Percentiles rank a stretch among this genome's conserved stretches.
These are phyloP conservation scores for Eleginops maclovinus DNA, from an alignment of 2,113 vertebrate genomes.

Conservation along the genomic window DNA sequence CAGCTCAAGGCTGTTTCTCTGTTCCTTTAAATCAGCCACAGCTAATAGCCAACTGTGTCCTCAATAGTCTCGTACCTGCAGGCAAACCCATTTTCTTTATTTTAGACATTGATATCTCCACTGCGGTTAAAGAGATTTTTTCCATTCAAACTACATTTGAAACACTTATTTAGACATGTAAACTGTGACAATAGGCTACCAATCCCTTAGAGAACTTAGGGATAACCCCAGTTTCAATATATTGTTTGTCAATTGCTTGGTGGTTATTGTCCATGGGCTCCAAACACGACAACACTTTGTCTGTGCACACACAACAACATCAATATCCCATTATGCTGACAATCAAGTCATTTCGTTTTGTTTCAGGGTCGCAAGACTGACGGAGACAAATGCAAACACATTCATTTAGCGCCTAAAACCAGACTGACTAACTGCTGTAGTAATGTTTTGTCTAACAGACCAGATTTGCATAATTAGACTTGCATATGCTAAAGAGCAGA, in stretches of 20 bases:
- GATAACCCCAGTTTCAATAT: neutral
- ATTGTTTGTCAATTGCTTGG: neutral
- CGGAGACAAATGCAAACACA: constrained; percentile 53
- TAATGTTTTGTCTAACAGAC: constrained; percentile 57
- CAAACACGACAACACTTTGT: neutral
- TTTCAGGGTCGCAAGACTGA: constrained; percentile 45
- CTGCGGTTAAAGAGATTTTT: too few species aligned
- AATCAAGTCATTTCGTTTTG: constrained; percentile 46
- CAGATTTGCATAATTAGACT: constrained; percentile 80
- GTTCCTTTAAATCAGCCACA: too few species aligned
- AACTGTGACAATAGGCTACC: too few species aligned
- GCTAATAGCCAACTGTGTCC: too few species aligned
- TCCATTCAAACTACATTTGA: too few species aligned
- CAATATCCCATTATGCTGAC: constrained; percentile 21
- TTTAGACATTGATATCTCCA: too few species aligned
- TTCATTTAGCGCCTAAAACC: constrained; percentile 36
- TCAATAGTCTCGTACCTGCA: too few species aligned
- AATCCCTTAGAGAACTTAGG: too few species aligned
- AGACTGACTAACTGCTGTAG: constrained; percentile 61
- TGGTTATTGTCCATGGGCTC: neutral
- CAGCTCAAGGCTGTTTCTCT: too few species aligned
- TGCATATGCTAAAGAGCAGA: constrained; percentile 78
- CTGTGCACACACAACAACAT: neutral
- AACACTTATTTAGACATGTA: too few species aligned
- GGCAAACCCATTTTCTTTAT: too few species aligned